Base-by-base conservation (phyloP, 1,140 invertebrate genomes). In the Gryon sp. region DNA sequence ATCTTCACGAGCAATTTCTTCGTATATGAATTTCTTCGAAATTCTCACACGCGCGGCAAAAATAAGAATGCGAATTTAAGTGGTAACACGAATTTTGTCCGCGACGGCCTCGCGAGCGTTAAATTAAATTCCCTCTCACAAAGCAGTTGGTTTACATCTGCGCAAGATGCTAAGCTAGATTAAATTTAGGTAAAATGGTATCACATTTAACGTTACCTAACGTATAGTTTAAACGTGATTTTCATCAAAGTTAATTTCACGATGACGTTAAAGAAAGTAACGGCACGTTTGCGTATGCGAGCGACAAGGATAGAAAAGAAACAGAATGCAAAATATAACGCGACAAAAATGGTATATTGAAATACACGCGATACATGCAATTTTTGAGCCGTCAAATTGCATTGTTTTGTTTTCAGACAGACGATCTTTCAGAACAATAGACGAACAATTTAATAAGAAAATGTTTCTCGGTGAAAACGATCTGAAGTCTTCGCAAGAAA, bases 131-230 rank as follows among this genome's bases (percentile, higher is more conserved):
- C 36, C n/a, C n/a, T 24, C 30, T 45, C 24, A 60, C 70, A 66
- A 66, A 59, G 70, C 70, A 66, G 60, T 52, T 43, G 60, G 60
- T 74, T 66, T 74, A 41, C 70, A 74, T 74, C 45, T n/a, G 70
- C 53, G 53, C 43, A 46, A 48, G 69, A 59, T 52, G 45, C 69
- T 32, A 14, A 43, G 30, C 34, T 52, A 60, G 53, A 74, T 66
- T 74, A 74, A 66, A 74, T 74, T 74, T 24, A n/a, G 45, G 0
- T 18, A 60, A 57, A 66, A 66, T 53, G 50, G n/a, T 65, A 57
- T 63, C 52, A 32, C 34, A 59, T 65, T 65, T 63, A 63, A 52
- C 30, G 43, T 73, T 55, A 46, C 52, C 22, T 45, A 48, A 57
- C 32, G 19, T 38, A 50, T 46, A 50, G 69, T 59, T 48, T 40